phyloP scores from a whole-genome alignment of 2,113 vertebrate species.

The Edolisoma coerulescens region DNA sequence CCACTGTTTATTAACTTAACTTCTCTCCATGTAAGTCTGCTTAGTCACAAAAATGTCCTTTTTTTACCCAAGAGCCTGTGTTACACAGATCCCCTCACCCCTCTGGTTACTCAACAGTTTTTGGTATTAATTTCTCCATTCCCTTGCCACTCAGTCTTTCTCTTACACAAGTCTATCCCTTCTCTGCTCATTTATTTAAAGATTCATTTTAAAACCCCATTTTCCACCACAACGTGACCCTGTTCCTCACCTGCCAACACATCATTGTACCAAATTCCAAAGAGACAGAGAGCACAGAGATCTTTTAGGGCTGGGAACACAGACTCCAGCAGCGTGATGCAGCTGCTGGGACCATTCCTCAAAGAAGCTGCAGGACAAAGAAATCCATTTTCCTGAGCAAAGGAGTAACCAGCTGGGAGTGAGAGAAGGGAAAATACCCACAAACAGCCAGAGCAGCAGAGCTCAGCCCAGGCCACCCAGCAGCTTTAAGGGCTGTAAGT shows the following conservation, averaged over 20 bases:
- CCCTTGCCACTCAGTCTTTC: background rate
- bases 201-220: background rate
- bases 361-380: background rate
- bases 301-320: background rate
- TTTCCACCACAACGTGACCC: background rate
- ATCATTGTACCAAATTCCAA: background rate
- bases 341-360: background rate
- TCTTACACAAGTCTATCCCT: background rate
- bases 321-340: accelerated
- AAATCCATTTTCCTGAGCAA: background rate
- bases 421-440: background rate
- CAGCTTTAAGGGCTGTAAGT: background rate
- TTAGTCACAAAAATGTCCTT: background rate
- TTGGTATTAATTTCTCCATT: background rate
- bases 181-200: background rate
- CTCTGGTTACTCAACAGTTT: background rate
- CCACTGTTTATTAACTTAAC: background rate
- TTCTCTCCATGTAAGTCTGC: background rate
- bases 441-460: background rate
- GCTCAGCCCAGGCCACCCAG: background rate
- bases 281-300: background rate
- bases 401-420: background rate
- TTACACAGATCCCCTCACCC: background rate
- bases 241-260: background rate
- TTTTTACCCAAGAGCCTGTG: background rate